A percentile compares a stretch with the other conserved stretches of the same genome.
Evolutionary conservation across 2,888 invertebrate species (phyloP).

Genomic region (Trichopria drosophilae): DNA sequence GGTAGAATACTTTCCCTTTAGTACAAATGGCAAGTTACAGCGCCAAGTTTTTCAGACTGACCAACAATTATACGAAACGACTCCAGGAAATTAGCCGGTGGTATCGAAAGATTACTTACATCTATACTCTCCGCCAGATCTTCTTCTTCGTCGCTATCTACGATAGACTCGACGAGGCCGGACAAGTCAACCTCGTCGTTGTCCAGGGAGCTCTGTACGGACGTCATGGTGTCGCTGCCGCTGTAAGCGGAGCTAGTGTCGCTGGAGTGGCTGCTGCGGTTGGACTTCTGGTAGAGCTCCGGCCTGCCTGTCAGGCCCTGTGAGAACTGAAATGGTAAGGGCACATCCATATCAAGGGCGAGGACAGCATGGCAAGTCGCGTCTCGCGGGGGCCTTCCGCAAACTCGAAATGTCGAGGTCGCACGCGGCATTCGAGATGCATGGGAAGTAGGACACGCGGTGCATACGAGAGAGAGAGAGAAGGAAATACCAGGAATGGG

Average conservation of each 20-base stretch:
- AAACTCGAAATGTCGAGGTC: too few species aligned
- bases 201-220: conserved; percentile 82
- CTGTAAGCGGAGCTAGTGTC: conserved; percentile 96
- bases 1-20: too few species aligned
- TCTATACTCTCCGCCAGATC: conserved; percentile 90
- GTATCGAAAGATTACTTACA: conserved; percentile 60
- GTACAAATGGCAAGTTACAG: too few species aligned
- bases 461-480: conserved; percentile 2
- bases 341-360: too few species aligned
- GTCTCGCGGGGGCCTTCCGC: too few species aligned
- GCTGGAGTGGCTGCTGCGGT: conserved; percentile 82
- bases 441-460: conserved; percentile 3
- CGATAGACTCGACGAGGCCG: conserved; percentile 92
- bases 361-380: too few species aligned
- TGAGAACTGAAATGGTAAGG: conserved; percentile 55
- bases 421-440: too few species aligned
- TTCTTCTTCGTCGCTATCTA: conserved; percentile 94
- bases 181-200: conserved; percentile 86
- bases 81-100: too few species aligned
- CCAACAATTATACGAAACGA: neutral
- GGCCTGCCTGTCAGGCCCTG: conserved; percentile 62
- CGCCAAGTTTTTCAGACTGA: conserved; percentile 1
- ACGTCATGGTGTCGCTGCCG: conserved; percentile 95
- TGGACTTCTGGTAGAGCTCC: conserved; percentile 82
- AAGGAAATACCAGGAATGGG: conserved; percentile 51